Base-by-base conservation (phyloP, 1,140 invertebrate genomes). In the Anadara kagoshimensis region DNA sequence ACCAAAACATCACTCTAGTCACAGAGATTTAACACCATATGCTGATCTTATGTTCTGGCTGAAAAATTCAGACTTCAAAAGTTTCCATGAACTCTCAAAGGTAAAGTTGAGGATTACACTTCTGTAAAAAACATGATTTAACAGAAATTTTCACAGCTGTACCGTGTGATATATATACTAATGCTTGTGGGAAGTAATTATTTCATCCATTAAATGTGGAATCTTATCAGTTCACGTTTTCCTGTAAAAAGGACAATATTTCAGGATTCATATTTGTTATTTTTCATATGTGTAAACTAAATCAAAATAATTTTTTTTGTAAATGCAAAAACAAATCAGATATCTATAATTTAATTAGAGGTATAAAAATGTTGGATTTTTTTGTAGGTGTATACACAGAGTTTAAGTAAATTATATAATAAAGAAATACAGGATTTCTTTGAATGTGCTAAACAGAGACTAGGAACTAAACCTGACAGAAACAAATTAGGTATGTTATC, bases 41-140 rank as follows among this genome's bases (percentile, higher is more conserved):
- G 93, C 93, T 14, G 94, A 96, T 77, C 91, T 98, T 63, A 97
- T 98, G 94, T 94, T 95, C 85, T 96, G 97, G 94, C 91, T 95
- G 20, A 94, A 95, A 90, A 92, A 93, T 53, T 94, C 96, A 90
- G 96, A 98, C 87, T 91, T 92, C 53, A 93, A 94, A 83, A 93
- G 94, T 14, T 98, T 96, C 90, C 90, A 91, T 41, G 93, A 93
- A 43, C 91, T 99, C 20, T 93, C 93, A 53, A 94, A 93, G 86
- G 86, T 88, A 81, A 66, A 53, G 26, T 14, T n/a, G n/a, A n/a
- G n/a, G n/a, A n/a, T n/a, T n/a, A n/a, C n/a, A n/a, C n/a, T n/a
- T n/a, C n/a, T n/a, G n/a, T 20, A 8, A 56, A 18, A 56, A 56
- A 8, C 10, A 10, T 47, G 16, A 47, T 47, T 47, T 47, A 10